Conservation (phyloP, 1,140 invertebrate genomes). For the Drosophila yakuba region DNA sequence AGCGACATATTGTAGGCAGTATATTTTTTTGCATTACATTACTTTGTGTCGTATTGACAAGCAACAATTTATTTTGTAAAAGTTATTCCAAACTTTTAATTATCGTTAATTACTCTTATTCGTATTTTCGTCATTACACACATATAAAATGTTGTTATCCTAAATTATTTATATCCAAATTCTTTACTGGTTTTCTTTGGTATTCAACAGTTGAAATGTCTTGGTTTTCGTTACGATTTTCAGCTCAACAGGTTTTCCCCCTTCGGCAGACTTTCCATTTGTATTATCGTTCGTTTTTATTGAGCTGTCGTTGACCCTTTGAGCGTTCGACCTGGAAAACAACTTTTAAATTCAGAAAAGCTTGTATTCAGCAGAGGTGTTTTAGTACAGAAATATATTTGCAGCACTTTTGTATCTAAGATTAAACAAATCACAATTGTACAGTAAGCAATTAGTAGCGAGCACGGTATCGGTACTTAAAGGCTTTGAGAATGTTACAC, state of each 20-base stretch:
- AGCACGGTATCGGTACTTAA: constrained; percentile 46
- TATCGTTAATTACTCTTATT: background rate
- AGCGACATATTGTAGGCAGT: background rate
- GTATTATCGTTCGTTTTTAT: constrained; percentile 11
- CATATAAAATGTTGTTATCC: background rate
- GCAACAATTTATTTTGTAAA: background rate
- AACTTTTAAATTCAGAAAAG: constrained; percentile 11
- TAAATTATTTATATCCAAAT: background rate
- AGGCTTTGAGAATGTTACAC: constrained; percentile 36
- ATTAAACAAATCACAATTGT: constrained; percentile 70
- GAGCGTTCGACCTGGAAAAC: constrained; percentile 16
- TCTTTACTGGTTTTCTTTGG: constrained; percentile 39
- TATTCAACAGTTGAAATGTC: constrained; percentile 60
- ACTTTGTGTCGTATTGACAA: background rate
- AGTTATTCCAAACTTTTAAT: background rate
- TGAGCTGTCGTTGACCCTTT: constrained; percentile 12
- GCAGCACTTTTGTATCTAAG: constrained; percentile 49
- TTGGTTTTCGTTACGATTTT: constrained; percentile 75
- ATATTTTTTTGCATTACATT: background rate
- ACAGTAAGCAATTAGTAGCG: constrained; percentile 58
- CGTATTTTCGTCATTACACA: too few species aligned
- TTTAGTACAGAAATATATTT: constrained; percentile 68
- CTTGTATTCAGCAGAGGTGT: background rate
- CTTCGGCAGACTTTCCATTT: constrained; percentile 3
- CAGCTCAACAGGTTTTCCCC: constrained; percentile 69